Evolutionary conservation across 1,140 invertebrate species (phyloP).

Genomic region (Drosophila simulans): DNA sequence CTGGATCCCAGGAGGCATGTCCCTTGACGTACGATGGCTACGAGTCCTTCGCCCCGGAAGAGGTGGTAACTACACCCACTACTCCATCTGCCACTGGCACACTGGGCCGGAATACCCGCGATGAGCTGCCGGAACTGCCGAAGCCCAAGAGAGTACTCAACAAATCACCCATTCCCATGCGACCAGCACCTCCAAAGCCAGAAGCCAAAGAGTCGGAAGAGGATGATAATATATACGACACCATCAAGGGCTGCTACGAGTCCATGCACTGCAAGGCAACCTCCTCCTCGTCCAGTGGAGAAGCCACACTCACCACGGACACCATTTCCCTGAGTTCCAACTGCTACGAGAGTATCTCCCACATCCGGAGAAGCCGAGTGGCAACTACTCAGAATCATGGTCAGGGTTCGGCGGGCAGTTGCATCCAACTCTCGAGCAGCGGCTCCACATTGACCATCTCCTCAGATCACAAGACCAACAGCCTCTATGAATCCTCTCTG

Average conservation of each 20-base stretch:
- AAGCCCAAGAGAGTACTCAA: conserved; percentile 74
- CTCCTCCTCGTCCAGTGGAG: conserved; percentile 22
- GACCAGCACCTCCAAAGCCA: conserved; percentile 62
- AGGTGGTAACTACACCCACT: conserved; percentile 26
- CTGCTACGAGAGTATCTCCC: conserved; percentile 87
- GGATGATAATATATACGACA: conserved; percentile 87
- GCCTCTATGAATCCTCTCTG: conserved; percentile 86
- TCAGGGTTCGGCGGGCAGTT: conserved; percentile 75
- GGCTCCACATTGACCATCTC: conserved; percentile 86
- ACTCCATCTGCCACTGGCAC: conserved; percentile 29
- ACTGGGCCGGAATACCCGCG: conserved; percentile 70
- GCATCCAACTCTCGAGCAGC: conserved; percentile 85
- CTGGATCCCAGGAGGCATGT: conserved; percentile 56
- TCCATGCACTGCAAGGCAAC: conserved; percentile 54
- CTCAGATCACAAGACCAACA: conserved; percentile 88
- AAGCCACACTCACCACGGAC: conserved; percentile 37
- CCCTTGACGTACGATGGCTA: conserved; percentile 59
- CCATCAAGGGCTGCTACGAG: conserved; percentile 86
- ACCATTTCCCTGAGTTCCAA: conserved; percentile 85
- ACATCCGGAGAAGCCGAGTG: conserved; percentile 78
- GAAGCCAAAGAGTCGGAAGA: conserved; percentile 53
- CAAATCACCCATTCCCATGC: conserved; percentile 48
- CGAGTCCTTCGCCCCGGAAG: conserved; percentile 62
- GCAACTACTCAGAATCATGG: conserved; percentile 52
- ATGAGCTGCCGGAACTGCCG: conserved; percentile 73